Conservation (phyloP, 2,888 invertebrate genomes). For the Anagyrus pseudococci region DNA sequence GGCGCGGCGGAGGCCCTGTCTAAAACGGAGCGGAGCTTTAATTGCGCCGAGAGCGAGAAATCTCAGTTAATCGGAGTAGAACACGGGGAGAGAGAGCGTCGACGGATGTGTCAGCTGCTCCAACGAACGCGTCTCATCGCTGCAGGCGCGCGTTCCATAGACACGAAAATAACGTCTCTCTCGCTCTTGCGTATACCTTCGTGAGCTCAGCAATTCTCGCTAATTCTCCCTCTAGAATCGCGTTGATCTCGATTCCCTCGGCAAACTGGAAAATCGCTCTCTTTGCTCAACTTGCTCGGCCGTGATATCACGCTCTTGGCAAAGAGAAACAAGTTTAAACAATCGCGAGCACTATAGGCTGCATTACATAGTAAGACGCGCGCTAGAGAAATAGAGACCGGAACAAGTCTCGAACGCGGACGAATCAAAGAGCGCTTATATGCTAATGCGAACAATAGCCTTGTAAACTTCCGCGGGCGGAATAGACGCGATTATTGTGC, state of each 20-base stretch:
- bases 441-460: conserved; percentile 28
- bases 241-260: too few species aligned
- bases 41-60: conserved; percentile 25
- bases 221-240: too few species aligned
- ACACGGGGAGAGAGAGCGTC: not conserved
- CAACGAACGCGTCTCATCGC: not conserved
- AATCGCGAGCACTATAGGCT: too few species aligned
- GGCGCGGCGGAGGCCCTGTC: not conserved
- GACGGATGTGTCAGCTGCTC: not conserved
- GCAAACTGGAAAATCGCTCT: too few species aligned
- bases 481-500: not conserved
- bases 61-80: conserved; percentile 23
- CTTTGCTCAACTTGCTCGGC: too few species aligned
- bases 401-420: not conserved
- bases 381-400: not conserved
- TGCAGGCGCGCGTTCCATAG: not conserved
- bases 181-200: not conserved
- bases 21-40: conserved; percentile 19
- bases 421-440: conserved; percentile 36
- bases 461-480: conserved; percentile 33
- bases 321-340: too few species aligned
- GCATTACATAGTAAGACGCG: not conserved
- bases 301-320: too few species aligned
- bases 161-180: not conserved
- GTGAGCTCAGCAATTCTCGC: too few species aligned